Evolutionary conservation across 37 sponge, comb jelly and placozoan species (phyloP), one percentile per base, ranked within the genome.

Genomic region (Aplysina aerophoba): DNA sequence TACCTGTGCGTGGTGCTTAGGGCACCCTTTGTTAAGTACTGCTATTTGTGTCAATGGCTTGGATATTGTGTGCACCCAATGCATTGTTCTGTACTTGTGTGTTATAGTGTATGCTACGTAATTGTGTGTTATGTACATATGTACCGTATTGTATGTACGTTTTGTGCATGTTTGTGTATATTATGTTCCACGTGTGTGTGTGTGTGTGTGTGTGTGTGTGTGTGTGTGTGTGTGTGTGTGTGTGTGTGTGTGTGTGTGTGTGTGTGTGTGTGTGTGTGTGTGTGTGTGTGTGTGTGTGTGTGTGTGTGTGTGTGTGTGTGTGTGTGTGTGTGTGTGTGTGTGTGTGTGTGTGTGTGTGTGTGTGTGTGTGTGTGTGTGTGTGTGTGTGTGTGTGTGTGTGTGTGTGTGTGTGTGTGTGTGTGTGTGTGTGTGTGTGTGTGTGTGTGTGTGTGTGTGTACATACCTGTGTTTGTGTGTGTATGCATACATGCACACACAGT

Each of bases 221-320:
- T 69, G 34, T 69, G 34, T 35, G 34, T 25, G n/a, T 25, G n/a
- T 62, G 63, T 25, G 27, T 27, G 63, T 62, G 27, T 62, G n/a
- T 25, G 27, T 62, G 63, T 27, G 27, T 62, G 63, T 25, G 27
- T 27, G 63, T 25, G n/a, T 22, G n/a, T 62, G 25, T 31, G 71
- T 69, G 71, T 69, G 71, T 69, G 71, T 69, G 71, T 69, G 71
- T 69, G 71, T 69, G 71, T 69, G 71, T 69, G 71, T 69, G n/a
- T 25, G 27, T 62, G 63, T 27, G 27, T 62, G 63, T 14, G 27
- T 27, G 63, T 14, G n/a, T 22, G n/a, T 62, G 25, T 31, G 71
- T 69, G 71, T 27, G 71, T 69, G 71, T 69, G 71, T 69, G 71
- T 69, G 71, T 27, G 71, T 69, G 71, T 69, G 71, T 69, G 71